These are phyloP conservation scores for Chirona hameri DNA, from an alignment of 2,888 invertebrate species.

Conservation along the genomic window DNA sequence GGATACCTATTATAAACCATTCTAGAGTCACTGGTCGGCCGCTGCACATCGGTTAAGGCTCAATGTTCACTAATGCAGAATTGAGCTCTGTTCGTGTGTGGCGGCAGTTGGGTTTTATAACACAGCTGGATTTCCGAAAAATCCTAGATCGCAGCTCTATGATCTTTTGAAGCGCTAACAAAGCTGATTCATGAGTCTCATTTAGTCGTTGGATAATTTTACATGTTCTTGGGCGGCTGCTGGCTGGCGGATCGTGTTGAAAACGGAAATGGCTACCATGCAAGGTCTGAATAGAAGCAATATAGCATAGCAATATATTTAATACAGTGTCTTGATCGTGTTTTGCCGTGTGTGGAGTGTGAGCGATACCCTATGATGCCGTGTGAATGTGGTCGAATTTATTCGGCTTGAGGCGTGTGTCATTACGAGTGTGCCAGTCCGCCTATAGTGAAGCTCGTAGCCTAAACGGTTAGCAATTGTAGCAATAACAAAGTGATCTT, in stretches of 20 bases:
- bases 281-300: conserved; percentile 22
- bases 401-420: not conserved
- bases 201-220: too few relatives aligned
- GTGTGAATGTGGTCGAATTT: not conserved
- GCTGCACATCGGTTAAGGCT: not conserved
- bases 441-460: not conserved
- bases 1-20: not conserved
- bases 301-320: conserved; percentile 13
- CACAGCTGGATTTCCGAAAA: not conserved
- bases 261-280: not conserved
- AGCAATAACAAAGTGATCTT: conserved; percentile 24
- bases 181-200: too few relatives aligned
- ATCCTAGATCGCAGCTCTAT: not conserved
- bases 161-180: not conserved
- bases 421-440: not conserved
- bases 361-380: not conserved
- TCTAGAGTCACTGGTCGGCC: not conserved
- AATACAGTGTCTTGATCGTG: not conserved
- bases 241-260: too few relatives aligned
- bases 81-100: not conserved
- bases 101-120: not conserved
- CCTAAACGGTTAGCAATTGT: not conserved
- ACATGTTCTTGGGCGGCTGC: too few relatives aligned
- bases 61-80: not conserved
- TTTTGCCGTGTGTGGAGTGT: not conserved